A percentile compares a stretch with the other conserved stretches of the same genome.
Conservation (phyloP, 2,113 vertebrate species). For the Phodopus roborovskii region DNA sequence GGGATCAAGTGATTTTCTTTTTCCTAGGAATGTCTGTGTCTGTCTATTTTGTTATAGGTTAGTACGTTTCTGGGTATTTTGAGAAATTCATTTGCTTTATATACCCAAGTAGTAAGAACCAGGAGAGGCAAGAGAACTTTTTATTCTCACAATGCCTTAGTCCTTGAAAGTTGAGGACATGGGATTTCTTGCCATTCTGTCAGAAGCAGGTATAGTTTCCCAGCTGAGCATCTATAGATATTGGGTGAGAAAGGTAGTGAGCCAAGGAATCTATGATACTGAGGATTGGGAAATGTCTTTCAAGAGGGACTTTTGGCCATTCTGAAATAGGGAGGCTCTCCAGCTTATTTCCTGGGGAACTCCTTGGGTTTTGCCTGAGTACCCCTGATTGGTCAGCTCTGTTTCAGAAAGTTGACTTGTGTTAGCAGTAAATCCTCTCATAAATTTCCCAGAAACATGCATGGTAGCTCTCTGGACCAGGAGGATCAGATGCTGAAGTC, state of each 20-base stretch:
- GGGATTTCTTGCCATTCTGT: neutral
- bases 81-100: neutral
- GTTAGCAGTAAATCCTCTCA: neutral
- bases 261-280: neutral
- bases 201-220: neutral
- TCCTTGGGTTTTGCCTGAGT: neutral
- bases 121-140: neutral
- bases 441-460: neutral
- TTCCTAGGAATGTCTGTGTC: neutral
- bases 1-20: neutral
- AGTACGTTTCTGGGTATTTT: neutral
- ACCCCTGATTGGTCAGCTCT: neutral
- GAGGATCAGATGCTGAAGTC: neutral
- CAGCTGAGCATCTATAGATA: neutral
- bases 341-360: neutral
- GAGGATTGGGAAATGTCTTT: neutral
- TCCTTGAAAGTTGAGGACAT: neutral
- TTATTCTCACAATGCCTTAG: neutral
- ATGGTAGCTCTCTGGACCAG: neutral
- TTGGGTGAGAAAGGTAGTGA: neutral
- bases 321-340: neutral
- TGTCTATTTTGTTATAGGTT: neutral
- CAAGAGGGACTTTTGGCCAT: neutral
- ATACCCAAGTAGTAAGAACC: neutral
- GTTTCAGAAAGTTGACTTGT: neutral